These are phyloP conservation scores for Siderastrea siderea DNA, from an alignment of 92 coral and sea anemone genomes.

Conservation along the genomic window DNA sequence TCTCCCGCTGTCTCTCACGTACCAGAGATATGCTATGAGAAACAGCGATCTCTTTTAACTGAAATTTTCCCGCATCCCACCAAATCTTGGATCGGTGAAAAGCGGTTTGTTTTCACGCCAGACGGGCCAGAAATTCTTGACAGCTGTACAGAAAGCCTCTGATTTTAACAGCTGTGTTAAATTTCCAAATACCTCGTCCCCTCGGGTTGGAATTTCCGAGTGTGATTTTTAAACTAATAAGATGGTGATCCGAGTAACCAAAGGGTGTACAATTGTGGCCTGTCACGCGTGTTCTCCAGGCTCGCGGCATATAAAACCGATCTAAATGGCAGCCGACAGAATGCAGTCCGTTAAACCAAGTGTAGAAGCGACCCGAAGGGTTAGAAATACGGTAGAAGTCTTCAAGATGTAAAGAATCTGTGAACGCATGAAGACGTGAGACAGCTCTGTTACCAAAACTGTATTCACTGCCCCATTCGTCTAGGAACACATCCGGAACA, in stretches of 20 bases:
- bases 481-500: not conserved
- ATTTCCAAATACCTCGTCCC: slow-evolving; percentile 43
- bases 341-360: slow-evolving; percentile 40
- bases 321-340: slow-evolving; percentile 28
- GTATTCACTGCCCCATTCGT: slow-evolving; percentile 38
- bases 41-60: slow-evolving; percentile 17
- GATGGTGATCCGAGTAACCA: slow-evolving; percentile 21
- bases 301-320: not conserved
- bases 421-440: not conserved
- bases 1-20: not conserved
- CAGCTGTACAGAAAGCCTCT: not conserved
- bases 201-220: not conserved
- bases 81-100: slow-evolving; percentile 5
- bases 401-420: not conserved
- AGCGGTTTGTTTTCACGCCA: not conserved
- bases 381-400: not conserved
- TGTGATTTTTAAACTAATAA: not conserved
- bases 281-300: slow-evolving; percentile 12
- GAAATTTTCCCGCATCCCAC: not conserved
- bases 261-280: not conserved
- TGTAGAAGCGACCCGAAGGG: not conserved
- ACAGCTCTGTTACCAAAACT: slow-evolving; percentile 10
- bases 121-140: slow-evolving; percentile 27
- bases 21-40: not conserved
- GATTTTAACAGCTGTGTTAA: slow-evolving; percentile 7